Evolutionary conservation across 2,888 invertebrate genomes (phyloP), one percentile per base, ranked within the genome.

Genomic region (Hirtodrosophila confusa): DNA sequence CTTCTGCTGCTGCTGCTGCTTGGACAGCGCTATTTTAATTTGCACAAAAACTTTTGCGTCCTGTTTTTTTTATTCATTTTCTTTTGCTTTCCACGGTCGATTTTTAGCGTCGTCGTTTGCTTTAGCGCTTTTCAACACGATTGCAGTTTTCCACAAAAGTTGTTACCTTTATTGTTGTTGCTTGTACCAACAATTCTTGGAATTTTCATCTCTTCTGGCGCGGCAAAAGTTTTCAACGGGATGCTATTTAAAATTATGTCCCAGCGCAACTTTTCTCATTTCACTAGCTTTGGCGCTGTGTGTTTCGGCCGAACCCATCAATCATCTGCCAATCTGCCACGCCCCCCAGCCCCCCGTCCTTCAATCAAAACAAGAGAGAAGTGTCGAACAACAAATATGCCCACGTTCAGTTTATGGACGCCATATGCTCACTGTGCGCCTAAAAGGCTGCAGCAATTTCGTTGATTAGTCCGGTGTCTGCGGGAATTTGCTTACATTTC

Each of bases 401-500:
- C 29, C 62, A 49, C 53, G 41, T 54, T 68, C n/a, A 50, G 68
- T 61, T 57, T 73, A 73, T 69, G 45, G 44, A 23, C 12, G 50
- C 39, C 70, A 58, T 70, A 73, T 66, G 76, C 51, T 64, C 53
- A 37, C 40, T 11, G 47, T 65, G 11, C 69, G 68, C 83, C 88
- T 79, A 85, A 84, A 84, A 84, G 83, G 70, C 88, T 77, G 75
- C 88, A 79, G 77, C 84, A 77, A 82, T 84, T 85, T 87, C 43
- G 53, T 79, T 82, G 77, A 82, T 79, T 85, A 77, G 72, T 69
- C 69, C 68, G 58, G 60, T 72, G 71, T 75, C 75, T 73, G 84
- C 71, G 68, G 66, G 63, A 69, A 71, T 69, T 73, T 49, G 40
- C 36, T 35, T 41, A 37, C 51, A 45, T 39, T 45, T 50, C 49